Percentiles rank a stretch among this genome's conserved stretches.
Conservation (phyloP, 2,113 vertebrate species). For the Albula goreensis region DNA sequence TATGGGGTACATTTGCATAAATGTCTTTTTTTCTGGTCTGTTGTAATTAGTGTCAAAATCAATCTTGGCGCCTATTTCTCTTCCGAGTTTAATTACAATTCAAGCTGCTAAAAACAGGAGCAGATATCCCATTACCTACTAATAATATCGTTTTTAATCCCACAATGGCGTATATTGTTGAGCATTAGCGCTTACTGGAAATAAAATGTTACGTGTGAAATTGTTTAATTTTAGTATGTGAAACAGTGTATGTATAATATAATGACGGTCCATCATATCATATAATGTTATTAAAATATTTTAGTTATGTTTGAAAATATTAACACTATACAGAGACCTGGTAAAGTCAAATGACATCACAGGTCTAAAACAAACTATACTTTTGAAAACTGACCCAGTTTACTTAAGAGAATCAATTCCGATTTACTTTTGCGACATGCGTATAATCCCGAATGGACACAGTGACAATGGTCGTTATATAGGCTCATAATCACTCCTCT, state of each 20-base stretch:
- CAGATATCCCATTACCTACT: conserved; percentile 68
- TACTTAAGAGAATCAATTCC: neutral
- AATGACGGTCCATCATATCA: neutral
- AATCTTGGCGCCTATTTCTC: conserved; percentile 89
- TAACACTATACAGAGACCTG: neutral
- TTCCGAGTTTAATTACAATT: conserved; percentile 92
- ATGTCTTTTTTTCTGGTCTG: conserved; percentile 87
- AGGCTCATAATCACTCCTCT: conserved; percentile 57
- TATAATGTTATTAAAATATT: neutral
- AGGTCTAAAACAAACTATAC: neutral
- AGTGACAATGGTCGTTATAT: neutral
- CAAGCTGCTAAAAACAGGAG: conserved; percentile 82
- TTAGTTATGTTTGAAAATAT: neutral
- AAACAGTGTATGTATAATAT: neutral
- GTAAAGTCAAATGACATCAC: neutral
- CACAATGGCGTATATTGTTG: conserved; percentile 47
- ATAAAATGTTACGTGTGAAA: conserved; percentile 36
- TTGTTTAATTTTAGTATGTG: neutral
- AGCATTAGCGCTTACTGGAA: conserved; percentile 49
- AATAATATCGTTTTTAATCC: conserved; percentile 68
- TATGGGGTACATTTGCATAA: conserved; percentile 84
- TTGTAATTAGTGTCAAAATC: conserved; percentile 95
- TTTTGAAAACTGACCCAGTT: neutral
- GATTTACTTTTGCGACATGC: neutral
- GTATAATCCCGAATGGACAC: neutral